Evolutionary conservation across 2,113 vertebrate species (phyloP), one percentile per base, ranked within the genome.

Genomic region (Rafetus swinhoei): DNA sequence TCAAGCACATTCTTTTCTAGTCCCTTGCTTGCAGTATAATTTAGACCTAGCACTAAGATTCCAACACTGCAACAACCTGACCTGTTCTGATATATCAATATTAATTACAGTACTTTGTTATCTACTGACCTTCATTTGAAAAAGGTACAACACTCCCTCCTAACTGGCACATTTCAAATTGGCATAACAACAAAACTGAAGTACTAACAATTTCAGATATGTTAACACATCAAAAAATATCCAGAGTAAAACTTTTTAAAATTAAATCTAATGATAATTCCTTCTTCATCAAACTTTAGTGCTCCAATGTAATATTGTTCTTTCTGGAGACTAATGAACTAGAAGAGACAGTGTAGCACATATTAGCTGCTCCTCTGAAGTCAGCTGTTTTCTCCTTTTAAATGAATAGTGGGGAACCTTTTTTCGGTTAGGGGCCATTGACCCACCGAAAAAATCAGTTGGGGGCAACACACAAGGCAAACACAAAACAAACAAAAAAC

Each of bases 241-340:
- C 80, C 91, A 88, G 81, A 7, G 29, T 85, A 84, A 95, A 94
- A 90, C n/a, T 69, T 82, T 81, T n/a, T 93, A 88, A 95, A 89
- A 88, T 93, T 89, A 95, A 89, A 88, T 86, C 81, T 90, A 80
- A 93, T 93, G 82, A 77, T 79, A 93, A 94, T 93, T 93, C n/a
- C 79, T 87, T 93, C 92, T 84, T 88, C 0, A 1, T 50, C 22
- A 82, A 91, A 39, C 21, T 96, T 95, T 88, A 90, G 82, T 85
- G 89, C 82, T 92, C 79, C 94, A 95, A 79, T 77, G 65, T 65
- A 74, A 88, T 21, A 69, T 94, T 52, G 50, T 57, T 89, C 52
- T 81, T 93, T 77, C 69, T 93, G 76, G 92, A 94, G 82, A 93
- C 85, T 84, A 95, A 9, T 86, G 85, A 82, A 90, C 69, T 84